phyloP scores from a whole-genome alignment of 2,797 vertebrate genomes.

The Danionella dracula region DNA sequence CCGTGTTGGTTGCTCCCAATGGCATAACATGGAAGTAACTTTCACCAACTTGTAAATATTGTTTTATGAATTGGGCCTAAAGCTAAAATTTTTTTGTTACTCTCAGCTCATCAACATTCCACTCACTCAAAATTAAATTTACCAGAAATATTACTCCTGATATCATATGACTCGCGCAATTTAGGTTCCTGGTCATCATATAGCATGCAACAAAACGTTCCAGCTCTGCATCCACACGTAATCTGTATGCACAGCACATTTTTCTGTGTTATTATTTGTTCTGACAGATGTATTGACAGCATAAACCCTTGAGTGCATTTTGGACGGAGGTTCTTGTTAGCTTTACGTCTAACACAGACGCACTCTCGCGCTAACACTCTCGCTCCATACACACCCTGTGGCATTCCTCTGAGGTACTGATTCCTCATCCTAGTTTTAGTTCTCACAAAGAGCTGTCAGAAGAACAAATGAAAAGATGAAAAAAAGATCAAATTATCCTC shows the following conservation, averaged over 20 bases:
- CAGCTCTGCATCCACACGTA: not conserved
- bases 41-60: too few relatives aligned
- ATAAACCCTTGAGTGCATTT: constrained; percentile 14
- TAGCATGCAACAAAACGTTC: too few relatives aligned
- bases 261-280: constrained; percentile 9
- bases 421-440: constrained; percentile 29
- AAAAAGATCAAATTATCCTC: constrained; percentile 67
- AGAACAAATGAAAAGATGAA: constrained; percentile 61
- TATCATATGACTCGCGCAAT: not conserved
- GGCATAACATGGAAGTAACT: too few relatives aligned
- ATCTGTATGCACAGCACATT: not conserved
- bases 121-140: too few relatives aligned
- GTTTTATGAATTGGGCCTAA: too few relatives aligned
- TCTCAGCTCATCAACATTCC: too few relatives aligned
- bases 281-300: constrained; percentile 22
- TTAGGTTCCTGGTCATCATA: too few relatives aligned
- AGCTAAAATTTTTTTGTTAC: too few relatives aligned
- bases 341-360: not conserved
- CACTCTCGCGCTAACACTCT: not conserved
- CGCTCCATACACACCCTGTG: not conserved
- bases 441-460: constrained; percentile 23
- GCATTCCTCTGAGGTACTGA: constrained; percentile 43
- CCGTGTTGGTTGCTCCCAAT: too few relatives aligned
- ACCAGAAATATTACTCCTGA: not conserved
- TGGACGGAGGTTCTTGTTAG: constrained; percentile 2